phyloP scores from a whole-genome alignment of 2,797 vertebrate genomes.

The Agapornis canus region DNA sequence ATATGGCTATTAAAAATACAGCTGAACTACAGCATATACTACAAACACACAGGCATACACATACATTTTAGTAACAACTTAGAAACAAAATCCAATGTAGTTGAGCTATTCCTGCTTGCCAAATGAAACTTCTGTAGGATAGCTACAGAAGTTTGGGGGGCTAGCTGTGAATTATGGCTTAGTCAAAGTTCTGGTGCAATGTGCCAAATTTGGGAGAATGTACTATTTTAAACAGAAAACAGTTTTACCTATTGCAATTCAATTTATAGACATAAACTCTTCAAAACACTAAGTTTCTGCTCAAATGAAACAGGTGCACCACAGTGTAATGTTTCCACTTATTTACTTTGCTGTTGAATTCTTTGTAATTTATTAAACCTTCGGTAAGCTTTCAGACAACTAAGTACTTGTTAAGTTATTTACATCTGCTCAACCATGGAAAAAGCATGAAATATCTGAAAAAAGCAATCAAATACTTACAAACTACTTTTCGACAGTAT shows the following conservation, averaged over 20 bases:
- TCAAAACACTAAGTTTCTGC: background rate
- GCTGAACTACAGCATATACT: conserved; percentile 53
- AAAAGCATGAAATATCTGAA: background rate
- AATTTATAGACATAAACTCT: conserved; percentile 3
- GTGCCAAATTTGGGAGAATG: background rate
- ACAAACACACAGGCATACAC: background rate
- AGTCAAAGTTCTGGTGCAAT: background rate
- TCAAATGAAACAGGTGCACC: conserved; percentile 40
- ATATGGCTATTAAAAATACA: conserved; percentile 45
- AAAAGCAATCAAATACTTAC: background rate
- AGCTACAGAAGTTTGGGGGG: conserved; percentile 26
- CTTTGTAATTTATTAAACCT: background rate
- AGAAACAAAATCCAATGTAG: conserved; percentile 29
- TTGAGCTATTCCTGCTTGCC: conserved; percentile 24
- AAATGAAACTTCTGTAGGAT: conserved; percentile 25
- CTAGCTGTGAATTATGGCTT: background rate
- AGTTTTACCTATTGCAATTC: background rate
- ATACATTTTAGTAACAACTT: conserved; percentile 34
- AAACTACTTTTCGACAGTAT: background rate
- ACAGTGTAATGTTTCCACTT: background rate
- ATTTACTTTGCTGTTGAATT: background rate
- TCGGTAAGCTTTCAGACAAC: background rate
- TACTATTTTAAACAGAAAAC: background rate
- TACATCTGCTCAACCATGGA: background rate
- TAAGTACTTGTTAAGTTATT: background rate